Evolutionary conservation across 2,888 invertebrate genomes (phyloP), one percentile per base, ranked within the genome.

Genomic region (Exocentrus adspersus): DNA sequence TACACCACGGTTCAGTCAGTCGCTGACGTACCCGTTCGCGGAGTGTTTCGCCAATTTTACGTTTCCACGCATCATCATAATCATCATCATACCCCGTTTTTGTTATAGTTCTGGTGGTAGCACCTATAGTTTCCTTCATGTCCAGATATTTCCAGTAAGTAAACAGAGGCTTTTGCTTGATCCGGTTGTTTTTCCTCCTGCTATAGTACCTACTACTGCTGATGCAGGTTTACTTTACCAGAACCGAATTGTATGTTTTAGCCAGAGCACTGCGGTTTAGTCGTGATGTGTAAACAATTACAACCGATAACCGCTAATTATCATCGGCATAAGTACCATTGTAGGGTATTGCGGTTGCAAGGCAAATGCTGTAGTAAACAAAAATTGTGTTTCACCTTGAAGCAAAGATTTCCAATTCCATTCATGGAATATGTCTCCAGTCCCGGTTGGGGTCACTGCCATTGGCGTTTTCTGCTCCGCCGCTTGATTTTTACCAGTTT

Each of bases 371-470:
- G 63, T 65, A 64, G 68, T 65, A 68, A 65, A 68, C 65, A 68
- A 56, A 46, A n/a, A n/a, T 45, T 30, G 62, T 59, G 19, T 68
- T 64, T 65, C 62, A 69, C 70, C 72, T 72, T 72, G 70, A 72
- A 71, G 62, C 48, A 37, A 56, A 67, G 60, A 67, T 69, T 69
- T 67, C 69, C 73, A 67, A 68, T 69, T 67, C 69, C 73, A 73
- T 73, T 73, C 73, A 73, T 73, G 69, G 69, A 73, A 68, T n/a
- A n/a, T 71, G 70, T 69, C 64, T 67, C 66, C 60, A 66, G 67
- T 70, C 67, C 68, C 60, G 68, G 64, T 70, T n/a, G 65, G 66
- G 73, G 72, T 72, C 72, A 72, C 72, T 72, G 72, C 65, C 73
- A 64, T 65, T 71, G 62, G 65, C 69, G 68, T 72, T 70, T 72